phyloP scores from a whole-genome alignment of 1,140 invertebrate genomes.

The Coelopa frigida region DNA sequence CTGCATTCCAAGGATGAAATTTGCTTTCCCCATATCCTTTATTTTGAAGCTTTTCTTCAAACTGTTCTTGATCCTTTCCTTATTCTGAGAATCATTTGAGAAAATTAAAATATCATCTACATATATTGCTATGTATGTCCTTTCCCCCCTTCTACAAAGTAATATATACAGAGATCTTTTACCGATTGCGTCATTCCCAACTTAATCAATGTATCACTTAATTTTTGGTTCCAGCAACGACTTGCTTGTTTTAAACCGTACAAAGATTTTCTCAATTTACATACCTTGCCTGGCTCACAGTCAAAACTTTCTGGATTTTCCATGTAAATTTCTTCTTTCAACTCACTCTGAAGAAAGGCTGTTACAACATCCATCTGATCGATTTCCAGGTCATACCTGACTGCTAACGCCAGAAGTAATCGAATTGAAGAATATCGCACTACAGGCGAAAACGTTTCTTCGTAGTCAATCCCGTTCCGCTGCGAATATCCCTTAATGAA shows the following conservation, averaged over 20 bases:
- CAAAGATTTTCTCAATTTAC: slow-evolving; percentile 34
- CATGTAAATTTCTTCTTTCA: slow-evolving; percentile 1
- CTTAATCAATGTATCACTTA: too few relatives aligned
- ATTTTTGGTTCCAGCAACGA: slow-evolving; percentile 33
- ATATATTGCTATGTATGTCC: too few relatives aligned
- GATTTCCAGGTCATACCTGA: slow-evolving; percentile 17
- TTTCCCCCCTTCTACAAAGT: too few relatives aligned
- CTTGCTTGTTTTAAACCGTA: slow-evolving; percentile 46
- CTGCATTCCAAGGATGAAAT: too few relatives aligned
- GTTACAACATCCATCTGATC: slow-evolving; percentile 23
- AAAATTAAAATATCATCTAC: too few relatives aligned
- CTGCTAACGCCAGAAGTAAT: slow-evolving; percentile 17
- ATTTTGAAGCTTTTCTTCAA: too few relatives aligned
- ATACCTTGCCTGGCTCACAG: slow-evolving; percentile 23
- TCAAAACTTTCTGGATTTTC: slow-evolving; percentile 26
- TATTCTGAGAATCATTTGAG: too few relatives aligned
- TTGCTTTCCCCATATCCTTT: too few relatives aligned
- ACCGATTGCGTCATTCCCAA: too few relatives aligned
- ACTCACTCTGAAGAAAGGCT: slow-evolving; percentile 17
- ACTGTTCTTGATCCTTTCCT: too few relatives aligned
- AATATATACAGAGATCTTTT: too few relatives aligned
- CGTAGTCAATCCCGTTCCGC: slow-evolving; percentile 8
- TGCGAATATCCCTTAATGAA: slow-evolving; percentile 10
- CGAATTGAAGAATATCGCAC: slow-evolving; percentile 14
- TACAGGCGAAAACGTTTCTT: slow-evolving; percentile 6